Evolutionary conservation across 2,113 vertebrate genomes (phyloP), one percentile per base, ranked within the genome.

Genomic region (Ptyas mucosa): DNA sequence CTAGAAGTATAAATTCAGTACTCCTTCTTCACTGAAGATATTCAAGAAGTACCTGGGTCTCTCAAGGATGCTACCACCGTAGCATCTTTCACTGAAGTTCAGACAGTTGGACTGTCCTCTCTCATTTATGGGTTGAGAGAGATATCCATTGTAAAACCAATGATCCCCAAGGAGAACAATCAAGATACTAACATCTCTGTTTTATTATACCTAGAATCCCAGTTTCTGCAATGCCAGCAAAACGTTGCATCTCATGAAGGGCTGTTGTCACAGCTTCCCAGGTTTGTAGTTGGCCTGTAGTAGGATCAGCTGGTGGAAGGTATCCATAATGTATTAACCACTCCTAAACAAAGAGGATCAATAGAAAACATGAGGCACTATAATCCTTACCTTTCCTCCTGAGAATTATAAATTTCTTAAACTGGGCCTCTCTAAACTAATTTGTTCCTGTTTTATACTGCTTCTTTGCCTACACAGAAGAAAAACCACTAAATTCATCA

Each of bases 321-420:
- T 98, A 98, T 61, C 98, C 98, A 92, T 97, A 98, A n/a, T 95
- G 97, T 8, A 92, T 96, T 94, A 98, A 93, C 98, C 97, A 98
- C 15, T 97, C 97, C 97, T 98, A 85, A 89, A 39, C 15, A 88
- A 61, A 64, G 54, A 46, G 8, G 14, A 90, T 7, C 54, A 26
- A 15, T 10, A 57, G 1, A 26, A 24, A 43, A 51, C 8, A n/a
- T 18, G 1, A 15, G 85, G 18, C 10, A 64, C 26, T 8, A 3
- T 10, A n/a, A 20, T 18, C 7, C 2, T 58, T 29, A 7, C 3
- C n/a, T 39, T 46, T 24, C 21, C n/a, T 21, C 14, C 39, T 20
- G 23, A 23, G 81, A 53, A 43, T 49, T 29, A 23, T 11, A 51
- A 20, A 10, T 18, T 51, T 23, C 7, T 21, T 57, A 34, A 5